These are phyloP conservation scores for Hemibagrus guttatus DNA, from an alignment of 2,797 vertebrate genomes.

Conservation along the genomic window DNA sequence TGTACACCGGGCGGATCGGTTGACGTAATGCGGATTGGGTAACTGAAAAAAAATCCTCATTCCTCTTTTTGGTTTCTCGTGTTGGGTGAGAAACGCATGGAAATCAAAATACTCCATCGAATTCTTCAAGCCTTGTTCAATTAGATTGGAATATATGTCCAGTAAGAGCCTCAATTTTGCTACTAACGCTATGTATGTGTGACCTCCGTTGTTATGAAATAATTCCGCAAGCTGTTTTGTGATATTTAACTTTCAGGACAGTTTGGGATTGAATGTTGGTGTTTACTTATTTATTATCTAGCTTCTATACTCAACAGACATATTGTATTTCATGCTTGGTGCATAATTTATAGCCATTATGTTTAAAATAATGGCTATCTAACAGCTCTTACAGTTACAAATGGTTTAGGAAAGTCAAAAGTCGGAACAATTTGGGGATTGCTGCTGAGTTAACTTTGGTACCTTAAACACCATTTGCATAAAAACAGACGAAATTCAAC, in stretches of 20 bases:
- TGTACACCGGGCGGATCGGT: neutral
- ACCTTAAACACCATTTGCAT: too few species aligned
- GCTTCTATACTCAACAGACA: neutral
- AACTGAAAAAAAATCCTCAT: slow-evolving; percentile 20
- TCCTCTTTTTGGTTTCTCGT: slow-evolving; percentile 5
- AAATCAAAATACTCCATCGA: neutral
- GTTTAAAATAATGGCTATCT: too few species aligned
- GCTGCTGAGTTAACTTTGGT: neutral
- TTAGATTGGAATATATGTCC: neutral
- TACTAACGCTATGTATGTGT: neutral
- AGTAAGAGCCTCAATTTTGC: neutral
- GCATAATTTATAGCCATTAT: neutral
- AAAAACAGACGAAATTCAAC: neutral
- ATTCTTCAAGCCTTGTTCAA: neutral
- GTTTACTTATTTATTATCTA: neutral
- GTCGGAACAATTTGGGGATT: neutral
- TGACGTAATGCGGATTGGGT: slow-evolving; percentile 16
- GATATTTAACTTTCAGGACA: neutral
- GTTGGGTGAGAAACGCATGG: neutral
- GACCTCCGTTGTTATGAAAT: neutral
- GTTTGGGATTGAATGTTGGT: neutral
- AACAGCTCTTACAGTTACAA: too few species aligned
- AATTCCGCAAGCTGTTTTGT: neutral
- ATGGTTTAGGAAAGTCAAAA: neutral
- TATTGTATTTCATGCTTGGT: neutral